phyloP scores from a whole-genome alignment of 1,140 invertebrate genomes.

The Lycorma delicatula region DNA sequence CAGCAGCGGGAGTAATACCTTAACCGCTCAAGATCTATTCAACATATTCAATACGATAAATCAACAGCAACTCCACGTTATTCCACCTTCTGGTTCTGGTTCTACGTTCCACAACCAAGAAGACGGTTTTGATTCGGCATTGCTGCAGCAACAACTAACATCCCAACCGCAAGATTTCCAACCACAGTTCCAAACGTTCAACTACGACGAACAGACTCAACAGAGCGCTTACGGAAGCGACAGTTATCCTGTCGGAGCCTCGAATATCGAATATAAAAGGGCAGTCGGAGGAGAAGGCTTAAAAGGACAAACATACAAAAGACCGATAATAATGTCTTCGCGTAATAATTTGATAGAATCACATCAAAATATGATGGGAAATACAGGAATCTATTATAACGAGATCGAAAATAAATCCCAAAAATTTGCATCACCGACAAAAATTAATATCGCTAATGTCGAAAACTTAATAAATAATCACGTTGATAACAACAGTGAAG shows the following conservation, averaged over 20 bases:
- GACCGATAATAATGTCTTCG: no score
- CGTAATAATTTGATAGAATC: no score
- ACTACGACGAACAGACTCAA: conserved; percentile 42
- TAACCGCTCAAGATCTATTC: conserved; percentile 45
- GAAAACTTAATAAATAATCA: neutral
- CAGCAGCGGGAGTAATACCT: conserved; percentile 25
- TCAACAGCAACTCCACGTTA: conserved; percentile 3
- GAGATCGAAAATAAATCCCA: neutral
- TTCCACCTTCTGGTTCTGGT: neutral
- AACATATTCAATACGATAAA: conserved; percentile 13
- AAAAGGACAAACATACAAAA: neutral
- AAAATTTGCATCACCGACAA: neutral
- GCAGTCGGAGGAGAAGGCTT: neutral
- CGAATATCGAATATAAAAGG: conserved; percentile 9
- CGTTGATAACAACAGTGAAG: neutral
- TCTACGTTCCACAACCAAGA: conserved; percentile 1
- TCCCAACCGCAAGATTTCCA: conserved; percentile 31
- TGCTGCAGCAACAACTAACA: conserved; percentile 32
- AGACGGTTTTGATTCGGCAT: neutral
- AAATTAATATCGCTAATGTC: neutral
- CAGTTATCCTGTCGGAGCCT: conserved; percentile 18
- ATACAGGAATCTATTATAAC: no score
- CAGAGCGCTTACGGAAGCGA: conserved; percentile 24
- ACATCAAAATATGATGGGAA: no score
- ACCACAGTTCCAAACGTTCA: conserved; percentile 44